These are phyloP conservation scores for Cyaniris semiargus DNA, from an alignment of 2,888 invertebrate genomes.

Conservation along the genomic window DNA sequence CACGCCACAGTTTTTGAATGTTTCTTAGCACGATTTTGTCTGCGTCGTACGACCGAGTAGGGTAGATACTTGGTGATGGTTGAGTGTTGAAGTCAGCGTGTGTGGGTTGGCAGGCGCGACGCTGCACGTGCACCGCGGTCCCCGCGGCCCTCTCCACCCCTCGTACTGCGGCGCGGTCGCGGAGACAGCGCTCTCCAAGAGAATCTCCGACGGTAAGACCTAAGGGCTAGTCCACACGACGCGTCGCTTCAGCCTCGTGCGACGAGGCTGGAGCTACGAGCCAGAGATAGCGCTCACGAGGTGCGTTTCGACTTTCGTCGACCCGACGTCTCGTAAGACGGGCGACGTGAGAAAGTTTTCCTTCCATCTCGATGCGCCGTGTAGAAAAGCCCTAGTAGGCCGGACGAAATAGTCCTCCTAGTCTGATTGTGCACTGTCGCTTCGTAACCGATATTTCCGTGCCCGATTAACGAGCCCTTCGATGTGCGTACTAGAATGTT, in stretches of 20 bases:
- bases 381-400: neutral
- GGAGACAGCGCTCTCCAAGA: conserved; percentile 89
- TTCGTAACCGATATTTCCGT: conserved; percentile 38
- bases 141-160: conserved; percentile 79
- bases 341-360: neutral
- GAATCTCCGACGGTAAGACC: conserved; percentile 91
- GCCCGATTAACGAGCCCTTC: conserved; percentile 23
- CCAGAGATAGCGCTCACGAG: neutral
- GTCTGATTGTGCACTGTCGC: conserved; percentile 62
- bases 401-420: conserved; percentile 49
- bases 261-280: neutral
- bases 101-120: conserved; percentile 76
- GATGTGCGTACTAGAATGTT: conserved; percentile 1
- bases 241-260: neutral
- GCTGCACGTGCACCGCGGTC: conserved; percentile 70
- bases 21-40: conserved; percentile 14
- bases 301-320: neutral
- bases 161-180: conserved; percentile 90
- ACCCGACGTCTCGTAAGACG: neutral
- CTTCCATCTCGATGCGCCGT: neutral
- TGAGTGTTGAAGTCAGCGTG: conserved; percentile 68
- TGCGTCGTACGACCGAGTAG: neutral
- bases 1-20: conserved; percentile 1
- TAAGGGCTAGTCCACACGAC: conserved; percentile 42
- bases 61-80: conserved; percentile 36